phyloP scores from a whole-genome alignment of 2,113 vertebrate species.

The Suncus etruscus region DNA sequence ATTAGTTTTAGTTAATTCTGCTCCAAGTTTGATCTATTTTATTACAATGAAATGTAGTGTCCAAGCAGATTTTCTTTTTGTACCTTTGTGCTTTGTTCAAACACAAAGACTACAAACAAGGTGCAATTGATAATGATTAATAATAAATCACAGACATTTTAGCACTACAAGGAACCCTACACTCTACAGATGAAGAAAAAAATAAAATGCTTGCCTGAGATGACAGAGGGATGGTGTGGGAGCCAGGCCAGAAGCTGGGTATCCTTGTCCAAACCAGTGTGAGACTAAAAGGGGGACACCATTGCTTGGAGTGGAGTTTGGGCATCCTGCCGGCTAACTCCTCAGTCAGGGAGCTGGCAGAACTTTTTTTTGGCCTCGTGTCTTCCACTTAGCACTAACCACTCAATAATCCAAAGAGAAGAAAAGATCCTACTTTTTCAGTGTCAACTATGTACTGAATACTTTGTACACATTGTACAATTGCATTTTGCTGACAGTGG shows the following conservation, averaged over 20 bases:
- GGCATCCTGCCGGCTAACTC: slow-evolving; percentile 45
- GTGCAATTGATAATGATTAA: slow-evolving; percentile 10
- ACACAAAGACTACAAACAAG: slow-evolving; percentile 54
- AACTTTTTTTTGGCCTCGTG: slow-evolving; percentile 21
- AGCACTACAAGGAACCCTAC: slow-evolving; percentile 14
- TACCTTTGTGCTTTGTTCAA: slow-evolving; percentile 45
- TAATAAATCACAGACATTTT: slow-evolving; percentile 66
- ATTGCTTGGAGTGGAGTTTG: background rate
- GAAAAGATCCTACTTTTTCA: slow-evolving; percentile 65
- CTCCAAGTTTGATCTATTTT: slow-evolving; percentile 45
- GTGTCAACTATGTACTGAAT: slow-evolving; percentile 53
- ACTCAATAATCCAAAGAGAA: slow-evolving; percentile 70
- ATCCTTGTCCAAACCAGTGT: slow-evolving; percentile 55
- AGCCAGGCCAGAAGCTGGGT: slow-evolving; percentile 63
- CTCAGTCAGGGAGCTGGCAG: background rate
- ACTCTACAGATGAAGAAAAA: slow-evolving; percentile 61
- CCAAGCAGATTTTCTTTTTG: slow-evolving; percentile 32
- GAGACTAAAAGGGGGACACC: slow-evolving; percentile 7
- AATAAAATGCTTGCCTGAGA: slow-evolving; percentile 60
- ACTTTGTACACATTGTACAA: slow-evolving; percentile 34
- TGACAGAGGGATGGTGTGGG: slow-evolving; percentile 62
- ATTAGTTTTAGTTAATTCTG: slow-evolving; percentile 54
- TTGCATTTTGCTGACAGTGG: slow-evolving; percentile 41
- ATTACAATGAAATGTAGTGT: background rate
- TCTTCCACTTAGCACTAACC: slow-evolving; percentile 64